Evolutionary conservation across 2,113 vertebrate genomes (phyloP).

Genomic region (Rissa tridactyla): DNA sequence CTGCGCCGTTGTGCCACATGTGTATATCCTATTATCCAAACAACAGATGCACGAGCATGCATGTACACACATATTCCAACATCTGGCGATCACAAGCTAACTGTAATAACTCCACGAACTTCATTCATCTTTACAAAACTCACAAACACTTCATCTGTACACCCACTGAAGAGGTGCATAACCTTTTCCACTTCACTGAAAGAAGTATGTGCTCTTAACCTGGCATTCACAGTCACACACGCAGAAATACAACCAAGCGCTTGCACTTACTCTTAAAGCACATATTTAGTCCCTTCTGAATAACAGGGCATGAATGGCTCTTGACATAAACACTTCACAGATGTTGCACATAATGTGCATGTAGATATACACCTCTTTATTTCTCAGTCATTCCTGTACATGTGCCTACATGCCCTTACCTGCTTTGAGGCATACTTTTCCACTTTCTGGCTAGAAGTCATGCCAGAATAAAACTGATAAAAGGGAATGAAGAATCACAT

Average conservation of each 20-base stretch:
- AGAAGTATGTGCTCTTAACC: background rate
- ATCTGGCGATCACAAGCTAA: background rate
- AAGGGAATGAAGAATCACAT: background rate
- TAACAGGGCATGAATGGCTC: background rate
- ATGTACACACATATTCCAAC: background rate
- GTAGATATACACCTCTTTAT: background rate
- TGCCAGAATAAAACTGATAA: background rate
- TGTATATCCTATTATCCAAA: background rate
- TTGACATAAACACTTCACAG: background rate
- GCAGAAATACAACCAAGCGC: background rate
- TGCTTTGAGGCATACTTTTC: background rate
- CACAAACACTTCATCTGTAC: slow-evolving; percentile 35
- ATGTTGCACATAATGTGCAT: background rate
- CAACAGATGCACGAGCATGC: background rate
- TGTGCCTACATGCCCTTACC: background rate
- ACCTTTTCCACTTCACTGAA: background rate
- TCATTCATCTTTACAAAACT: slow-evolving; percentile 26
- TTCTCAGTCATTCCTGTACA: background rate
- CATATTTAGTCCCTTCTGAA: background rate
- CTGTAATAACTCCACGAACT: background rate
- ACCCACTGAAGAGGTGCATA: background rate
- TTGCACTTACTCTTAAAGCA: background rate
- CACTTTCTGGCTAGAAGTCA: background rate
- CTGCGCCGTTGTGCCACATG: background rate
- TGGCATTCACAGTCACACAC: background rate